A percentile compares a stretch with the other conserved stretches of the same genome.
Conservation (phyloP, 2,113 vertebrate genomes). For the Megaceryle torquata region DNA sequence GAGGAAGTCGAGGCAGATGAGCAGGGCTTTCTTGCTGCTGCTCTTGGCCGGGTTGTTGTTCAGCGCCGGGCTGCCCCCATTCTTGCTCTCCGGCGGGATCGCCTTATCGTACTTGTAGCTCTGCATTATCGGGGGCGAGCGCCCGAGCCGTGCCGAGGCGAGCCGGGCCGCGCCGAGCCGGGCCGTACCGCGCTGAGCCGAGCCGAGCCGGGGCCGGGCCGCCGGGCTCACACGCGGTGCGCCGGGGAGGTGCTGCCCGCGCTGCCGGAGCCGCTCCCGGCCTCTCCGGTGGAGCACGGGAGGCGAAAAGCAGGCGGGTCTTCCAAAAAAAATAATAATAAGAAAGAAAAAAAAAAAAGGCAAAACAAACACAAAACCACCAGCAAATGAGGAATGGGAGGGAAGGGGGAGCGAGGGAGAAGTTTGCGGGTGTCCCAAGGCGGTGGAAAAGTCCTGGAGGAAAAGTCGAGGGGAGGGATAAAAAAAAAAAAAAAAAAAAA, state of each 20-base stretch:
- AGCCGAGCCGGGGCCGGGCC: neutral
- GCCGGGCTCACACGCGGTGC: neutral
- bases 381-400: neutral
- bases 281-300: neutral
- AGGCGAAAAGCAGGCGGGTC: neutral
- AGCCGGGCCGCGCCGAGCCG: neutral
- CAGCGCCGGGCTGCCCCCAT: constrained; percentile 89
- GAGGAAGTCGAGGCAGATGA: constrained; percentile 90
- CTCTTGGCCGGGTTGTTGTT: constrained; percentile 83
- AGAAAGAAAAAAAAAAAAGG: neutral
- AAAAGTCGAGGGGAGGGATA: neutral
- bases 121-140: constrained; percentile 81
- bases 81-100: constrained; percentile 92
- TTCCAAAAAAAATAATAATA: neutral
- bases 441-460: constrained; percentile 33
- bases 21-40: constrained; percentile 86
- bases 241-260: neutral
- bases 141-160: neutral
- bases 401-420: neutral
- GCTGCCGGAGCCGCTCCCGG: constrained; percentile 1
- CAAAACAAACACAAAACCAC: neutral
- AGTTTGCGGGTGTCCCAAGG: constrained; percentile 7
- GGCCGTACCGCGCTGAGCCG: neutral
- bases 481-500: neutral
- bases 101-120: constrained; percentile 97